phyloP scores from a whole-genome alignment of 1,140 invertebrate genomes.

The Lepidostoma basale region DNA sequence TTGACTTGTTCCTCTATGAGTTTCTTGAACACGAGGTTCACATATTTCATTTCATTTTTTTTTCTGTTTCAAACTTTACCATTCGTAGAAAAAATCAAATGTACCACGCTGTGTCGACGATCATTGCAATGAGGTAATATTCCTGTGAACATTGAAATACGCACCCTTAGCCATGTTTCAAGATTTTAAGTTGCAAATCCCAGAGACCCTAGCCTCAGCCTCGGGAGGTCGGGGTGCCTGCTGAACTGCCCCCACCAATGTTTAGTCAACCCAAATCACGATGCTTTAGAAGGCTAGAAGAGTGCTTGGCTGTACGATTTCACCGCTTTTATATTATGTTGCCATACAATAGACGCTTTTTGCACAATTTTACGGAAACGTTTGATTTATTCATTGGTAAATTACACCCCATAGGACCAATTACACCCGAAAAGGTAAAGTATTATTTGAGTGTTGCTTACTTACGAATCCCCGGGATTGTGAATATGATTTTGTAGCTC shows the following conservation, averaged over 20 bases:
- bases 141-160: constrained; percentile 20
- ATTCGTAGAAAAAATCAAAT: constrained; percentile 77
- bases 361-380: neutral
- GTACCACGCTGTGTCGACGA: constrained; percentile 90
- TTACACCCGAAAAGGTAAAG: neutral
- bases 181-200: constrained; percentile 22
- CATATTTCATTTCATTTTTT: constrained; percentile 29
- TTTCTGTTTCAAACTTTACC: constrained; percentile 45
- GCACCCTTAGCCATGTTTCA: constrained; percentile 36
- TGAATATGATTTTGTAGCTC: neutral
- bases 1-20: too few relatives aligned
- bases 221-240: too few relatives aligned
- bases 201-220: too few relatives aligned
- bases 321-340: constrained; percentile 19
- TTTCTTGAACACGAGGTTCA: too few relatives aligned
- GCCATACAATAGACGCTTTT: neutral
- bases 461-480: neutral
- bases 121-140: constrained; percentile 88
- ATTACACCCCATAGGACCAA: neutral
- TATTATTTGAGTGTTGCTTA: constrained; percentile 11
- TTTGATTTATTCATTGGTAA: too few relatives aligned
- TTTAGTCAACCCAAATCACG: too few relatives aligned
- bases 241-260: too few relatives aligned
- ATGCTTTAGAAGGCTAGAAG: neutral
- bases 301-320: constrained; percentile 1